Base-by-base conservation (phyloP, 2,797 vertebrate species). In the Miichthys miiuy region DNA sequence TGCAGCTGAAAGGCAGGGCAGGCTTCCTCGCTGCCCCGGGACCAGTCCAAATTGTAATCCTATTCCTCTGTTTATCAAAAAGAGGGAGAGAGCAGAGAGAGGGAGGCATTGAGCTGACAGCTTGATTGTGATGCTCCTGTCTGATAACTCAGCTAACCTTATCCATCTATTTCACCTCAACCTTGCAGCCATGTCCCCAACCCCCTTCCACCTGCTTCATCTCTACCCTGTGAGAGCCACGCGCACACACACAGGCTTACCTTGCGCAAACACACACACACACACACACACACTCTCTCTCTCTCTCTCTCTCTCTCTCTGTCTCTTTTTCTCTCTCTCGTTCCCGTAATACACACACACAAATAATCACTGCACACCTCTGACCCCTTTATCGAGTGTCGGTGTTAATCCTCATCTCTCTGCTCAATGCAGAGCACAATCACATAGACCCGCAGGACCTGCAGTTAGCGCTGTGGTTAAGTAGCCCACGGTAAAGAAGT, bases 21-120 rank as follows among this genome's bases (percentile, higher is more conserved):
- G 91, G 86, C 88, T 92, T 91, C 84, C 88, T 79, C 57, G 81
- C 86, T 93, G 94, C 94, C 94, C 93, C 89, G 89, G 93, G 94
- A 95, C 94, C 93, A 87, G 92, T 94, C 94, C 93, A 93, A 94
- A 96, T 94, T 96, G 95, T 96, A 95, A 96, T 96, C 95, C 94
- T 93, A 95, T 96, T 96, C 95, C 94, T 95, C 93, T 96, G 94
- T 96, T 96, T 95, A 96, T 96, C 95, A 96, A 95, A 95, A 93
- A 92, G 91, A 93, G 87, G 86, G 89, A 90, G 90, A 83, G 92
- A 91, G 92, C 79, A 91, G 92, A 93, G 88, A 93, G 89, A 88
- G 91, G 86, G 92, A 92, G 91, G 88, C 91, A 85, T 85, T 83
- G 88, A 95, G 93, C 92, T 93, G 90, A 95, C 94, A 94, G 95